phyloP scores from a whole-genome alignment of 2,113 vertebrate species.

The Myotis davidii region DNA sequence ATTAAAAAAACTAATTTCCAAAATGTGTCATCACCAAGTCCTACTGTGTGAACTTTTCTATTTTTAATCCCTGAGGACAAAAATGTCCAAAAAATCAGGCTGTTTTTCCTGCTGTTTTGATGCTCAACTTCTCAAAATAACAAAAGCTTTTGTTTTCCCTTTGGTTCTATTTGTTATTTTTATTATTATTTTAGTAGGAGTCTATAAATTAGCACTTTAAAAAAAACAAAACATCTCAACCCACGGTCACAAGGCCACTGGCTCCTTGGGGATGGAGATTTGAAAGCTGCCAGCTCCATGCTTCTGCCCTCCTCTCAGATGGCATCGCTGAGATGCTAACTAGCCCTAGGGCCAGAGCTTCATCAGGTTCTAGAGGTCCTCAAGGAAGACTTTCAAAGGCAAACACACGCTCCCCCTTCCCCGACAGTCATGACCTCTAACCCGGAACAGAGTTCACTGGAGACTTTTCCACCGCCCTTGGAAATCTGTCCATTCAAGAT shows the following conservation, averaged over 20 bases:
- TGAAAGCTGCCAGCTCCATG: background rate
- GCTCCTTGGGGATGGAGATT: background rate
- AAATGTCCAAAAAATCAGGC: constrained; percentile 61
- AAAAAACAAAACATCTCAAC: background rate
- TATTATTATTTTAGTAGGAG: background rate
- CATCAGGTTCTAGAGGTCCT: constrained; percentile 52
- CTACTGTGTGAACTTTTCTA: constrained; percentile 63
- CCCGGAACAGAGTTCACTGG: background rate
- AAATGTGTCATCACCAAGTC: constrained; percentile 20
- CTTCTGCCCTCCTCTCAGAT: background rate
- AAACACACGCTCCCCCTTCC: background rate
- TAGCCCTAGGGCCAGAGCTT: constrained; percentile 54
- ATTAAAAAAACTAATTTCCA: constrained; percentile 39
- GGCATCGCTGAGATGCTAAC: constrained; percentile 18
- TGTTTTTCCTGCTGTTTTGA: constrained; percentile 64
- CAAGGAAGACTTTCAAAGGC: constrained; percentile 55
- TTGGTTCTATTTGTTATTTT: constrained; percentile 47
- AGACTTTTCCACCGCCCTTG: constrained; percentile 1
- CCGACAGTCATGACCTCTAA: background rate
- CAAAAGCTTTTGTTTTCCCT: background rate
- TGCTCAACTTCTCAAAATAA: constrained; percentile 71
- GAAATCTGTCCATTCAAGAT: constrained; percentile 58
- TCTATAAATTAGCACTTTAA: constrained; percentile 71
- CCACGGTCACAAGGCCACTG: constrained; percentile 41
- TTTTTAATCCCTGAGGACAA: constrained; percentile 63